These are phyloP conservation scores for Lamellibrachia columna DNA, from an alignment of 2,888 invertebrate species.

Conservation along the genomic window DNA sequence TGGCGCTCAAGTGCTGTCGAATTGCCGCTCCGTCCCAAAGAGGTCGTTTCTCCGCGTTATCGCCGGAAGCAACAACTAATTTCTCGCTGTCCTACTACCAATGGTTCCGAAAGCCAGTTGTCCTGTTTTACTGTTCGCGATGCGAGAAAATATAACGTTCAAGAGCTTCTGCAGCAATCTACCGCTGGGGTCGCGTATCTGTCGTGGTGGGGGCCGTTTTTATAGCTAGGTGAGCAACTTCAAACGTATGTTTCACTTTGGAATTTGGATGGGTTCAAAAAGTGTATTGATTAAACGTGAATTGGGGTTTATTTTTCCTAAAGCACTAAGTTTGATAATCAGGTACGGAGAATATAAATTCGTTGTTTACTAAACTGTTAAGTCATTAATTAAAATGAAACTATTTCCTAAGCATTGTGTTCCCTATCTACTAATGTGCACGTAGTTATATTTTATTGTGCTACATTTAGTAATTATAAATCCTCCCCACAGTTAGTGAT, in stretches of 20 bases:
- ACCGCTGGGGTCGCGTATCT: not conserved
- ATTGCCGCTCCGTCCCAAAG: not conserved
- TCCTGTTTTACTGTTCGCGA: not conserved
- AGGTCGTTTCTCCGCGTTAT: not conserved
- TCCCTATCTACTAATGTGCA: too few species aligned
- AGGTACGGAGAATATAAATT: too few species aligned
- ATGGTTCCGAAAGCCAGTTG: not conserved
- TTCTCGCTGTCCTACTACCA: not conserved
- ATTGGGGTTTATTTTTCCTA: too few species aligned
- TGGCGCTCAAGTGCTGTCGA: not conserved
- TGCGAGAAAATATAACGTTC: not conserved
- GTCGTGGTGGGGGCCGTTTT: not conserved
- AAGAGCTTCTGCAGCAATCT: not conserved
- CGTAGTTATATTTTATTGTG: too few species aligned
- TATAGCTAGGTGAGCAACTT: not conserved
- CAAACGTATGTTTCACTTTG: not conserved
- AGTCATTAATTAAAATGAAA: too few species aligned
- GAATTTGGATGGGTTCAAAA: not conserved
- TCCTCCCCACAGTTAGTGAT: too few species aligned
- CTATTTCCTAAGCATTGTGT: too few species aligned
- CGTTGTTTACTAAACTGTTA: not conserved
- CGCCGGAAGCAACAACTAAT: not conserved
- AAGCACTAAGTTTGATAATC: too few species aligned
- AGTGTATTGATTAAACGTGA: too few species aligned
- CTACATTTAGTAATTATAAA: too few species aligned